A percentile compares a stretch with the other conserved stretches of the same genome.
phyloP scores from a whole-genome alignment of 2,888 invertebrate species.

The Leptopilina myrica region DNA sequence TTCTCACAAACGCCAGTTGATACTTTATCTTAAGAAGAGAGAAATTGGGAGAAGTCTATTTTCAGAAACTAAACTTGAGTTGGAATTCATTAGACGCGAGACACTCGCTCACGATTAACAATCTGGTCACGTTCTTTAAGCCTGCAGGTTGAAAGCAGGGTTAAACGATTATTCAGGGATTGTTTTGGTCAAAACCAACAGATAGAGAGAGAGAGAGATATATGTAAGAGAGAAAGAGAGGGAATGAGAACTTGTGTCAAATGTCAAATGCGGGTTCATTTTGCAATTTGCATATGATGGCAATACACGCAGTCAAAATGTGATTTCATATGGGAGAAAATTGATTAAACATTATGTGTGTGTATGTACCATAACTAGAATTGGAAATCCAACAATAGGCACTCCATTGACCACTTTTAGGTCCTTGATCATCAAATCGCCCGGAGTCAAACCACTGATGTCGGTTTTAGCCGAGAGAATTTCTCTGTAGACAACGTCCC shows the following conservation, averaged over 20 bases:
- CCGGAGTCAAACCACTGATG: conserved; percentile 81
- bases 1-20: not conserved
- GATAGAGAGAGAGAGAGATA: conserved; percentile 32
- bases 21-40: conserved; percentile 18
- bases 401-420: conserved; percentile 82
- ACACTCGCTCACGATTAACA: conserved; percentile 47
- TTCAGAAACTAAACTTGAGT: conserved; percentile 46
- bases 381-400: conserved; percentile 81
- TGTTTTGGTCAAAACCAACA: conserved; percentile 57
- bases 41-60: conserved; percentile 47
- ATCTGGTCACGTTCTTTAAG: conserved; percentile 54
- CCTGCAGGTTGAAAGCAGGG: conserved; percentile 51
- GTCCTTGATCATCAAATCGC: conserved; percentile 87
- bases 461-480: conserved; percentile 83
- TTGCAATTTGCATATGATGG: conserved; percentile 28
- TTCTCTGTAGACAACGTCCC: conserved; percentile 75
- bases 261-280: conserved; percentile 39
- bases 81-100: conserved; percentile 50
- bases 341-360: conserved; percentile 64
- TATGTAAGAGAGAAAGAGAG: conserved; percentile 20
- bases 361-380: conserved; percentile 79
- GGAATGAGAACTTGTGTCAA: conserved; percentile 57
- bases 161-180: conserved; percentile 58
- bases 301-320: not conserved
- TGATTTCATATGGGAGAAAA: conserved; percentile 16